Conservation (phyloP, 2,797 vertebrate genomes). For the Chloroceryle inda region DNA sequence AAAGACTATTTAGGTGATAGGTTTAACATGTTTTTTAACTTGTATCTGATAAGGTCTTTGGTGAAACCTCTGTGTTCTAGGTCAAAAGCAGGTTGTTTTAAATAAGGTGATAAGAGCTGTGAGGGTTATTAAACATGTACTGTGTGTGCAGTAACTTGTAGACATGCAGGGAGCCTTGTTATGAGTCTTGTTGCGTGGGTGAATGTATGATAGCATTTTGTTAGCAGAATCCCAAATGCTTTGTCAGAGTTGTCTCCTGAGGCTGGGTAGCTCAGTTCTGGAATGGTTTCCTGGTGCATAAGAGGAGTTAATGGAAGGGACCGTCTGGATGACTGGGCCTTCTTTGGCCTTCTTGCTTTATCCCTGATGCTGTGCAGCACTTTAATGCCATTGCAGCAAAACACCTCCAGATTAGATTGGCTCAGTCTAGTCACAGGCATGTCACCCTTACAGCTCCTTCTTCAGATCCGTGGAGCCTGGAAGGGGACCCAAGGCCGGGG, state of each 20-base stretch:
- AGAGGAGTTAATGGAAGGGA: neutral
- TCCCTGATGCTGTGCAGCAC: neutral
- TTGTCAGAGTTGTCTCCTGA: rapidly evolving
- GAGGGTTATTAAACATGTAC: neutral
- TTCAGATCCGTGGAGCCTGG: neutral
- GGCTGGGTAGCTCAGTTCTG: neutral
- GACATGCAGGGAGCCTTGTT: neutral
- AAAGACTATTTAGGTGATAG: neutral
- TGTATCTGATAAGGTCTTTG: neutral
- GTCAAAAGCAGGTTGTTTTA: neutral
- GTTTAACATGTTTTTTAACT: neutral
- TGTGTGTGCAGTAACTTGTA: neutral
- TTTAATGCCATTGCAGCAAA: rapidly evolving
- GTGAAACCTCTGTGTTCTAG: neutral
- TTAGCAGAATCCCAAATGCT: neutral
- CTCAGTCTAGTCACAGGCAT: neutral
- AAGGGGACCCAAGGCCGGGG: neutral
- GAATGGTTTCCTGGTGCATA: neutral
- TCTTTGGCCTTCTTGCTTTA: neutral
- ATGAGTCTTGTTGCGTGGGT: neutral
- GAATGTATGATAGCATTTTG: neutral
- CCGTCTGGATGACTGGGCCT: neutral
- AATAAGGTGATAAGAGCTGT: neutral
- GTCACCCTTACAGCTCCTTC: neutral
- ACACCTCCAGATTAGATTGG: neutral